Conservation (phyloP, 2,888 invertebrate genomes). For the Caenorhabditis afra region DNA sequence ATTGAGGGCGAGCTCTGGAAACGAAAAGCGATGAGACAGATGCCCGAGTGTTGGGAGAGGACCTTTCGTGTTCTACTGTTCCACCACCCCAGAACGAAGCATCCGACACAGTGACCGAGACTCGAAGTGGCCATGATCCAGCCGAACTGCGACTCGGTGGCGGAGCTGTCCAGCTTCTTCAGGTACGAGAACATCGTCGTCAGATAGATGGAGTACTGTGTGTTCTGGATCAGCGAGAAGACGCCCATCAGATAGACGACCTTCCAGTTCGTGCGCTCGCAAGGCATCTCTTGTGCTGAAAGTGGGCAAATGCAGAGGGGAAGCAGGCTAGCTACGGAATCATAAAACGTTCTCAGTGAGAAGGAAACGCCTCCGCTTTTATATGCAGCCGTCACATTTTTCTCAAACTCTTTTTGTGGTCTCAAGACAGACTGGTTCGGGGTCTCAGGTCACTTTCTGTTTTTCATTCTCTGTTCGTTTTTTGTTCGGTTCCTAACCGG, state of each 20-base stretch:
- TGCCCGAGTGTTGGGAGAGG: neutral
- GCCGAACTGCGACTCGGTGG: slow-evolving; percentile 48
- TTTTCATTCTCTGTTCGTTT: slow-evolving; percentile 13
- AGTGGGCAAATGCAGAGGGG: neutral
- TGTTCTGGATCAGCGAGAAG: slow-evolving; percentile 57
- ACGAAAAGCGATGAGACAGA: neutral
- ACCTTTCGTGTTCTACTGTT: slow-evolving; percentile 37
- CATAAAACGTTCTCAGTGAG: slow-evolving; percentile 26
- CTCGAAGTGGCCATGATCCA: slow-evolving; percentile 57
- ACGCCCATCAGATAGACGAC: slow-evolving; percentile 56
- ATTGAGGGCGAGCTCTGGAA: slow-evolving; percentile 47
- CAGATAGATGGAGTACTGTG: slow-evolving; percentile 57
- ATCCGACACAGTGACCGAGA: slow-evolving; percentile 56
- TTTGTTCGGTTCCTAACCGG: slow-evolving; percentile 22
- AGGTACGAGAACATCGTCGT: slow-evolving; percentile 57
- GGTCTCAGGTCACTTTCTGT: slow-evolving; percentile 13
- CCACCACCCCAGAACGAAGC: slow-evolving; percentile 56
- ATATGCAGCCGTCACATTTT: neutral
- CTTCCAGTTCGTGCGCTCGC: slow-evolving; percentile 49
- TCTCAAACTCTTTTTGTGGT: slow-evolving; percentile 1
- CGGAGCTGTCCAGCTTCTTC: slow-evolving; percentile 29
- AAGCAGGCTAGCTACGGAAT: slow-evolving; percentile 35
- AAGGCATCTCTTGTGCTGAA: slow-evolving; percentile 30
- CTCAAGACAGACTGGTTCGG: neutral
- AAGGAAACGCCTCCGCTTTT: slow-evolving; percentile 7